These are phyloP conservation scores for Phenacoccus solenopsis DNA, from an alignment of 1,140 invertebrate genomes.

Conservation along the genomic window DNA sequence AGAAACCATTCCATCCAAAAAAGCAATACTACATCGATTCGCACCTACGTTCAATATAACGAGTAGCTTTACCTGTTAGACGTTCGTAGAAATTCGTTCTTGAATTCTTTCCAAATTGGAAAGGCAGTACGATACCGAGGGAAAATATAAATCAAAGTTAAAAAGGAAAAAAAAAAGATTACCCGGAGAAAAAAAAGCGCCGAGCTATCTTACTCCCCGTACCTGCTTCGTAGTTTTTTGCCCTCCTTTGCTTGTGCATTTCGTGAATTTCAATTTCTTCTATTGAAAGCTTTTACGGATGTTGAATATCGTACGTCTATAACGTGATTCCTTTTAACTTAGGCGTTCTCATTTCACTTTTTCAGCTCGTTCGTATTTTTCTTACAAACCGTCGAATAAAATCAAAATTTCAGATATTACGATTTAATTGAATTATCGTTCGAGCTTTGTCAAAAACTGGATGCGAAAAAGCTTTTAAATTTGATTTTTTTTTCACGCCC, in stretches of 20 bases:
- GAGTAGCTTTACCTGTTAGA: neutral
- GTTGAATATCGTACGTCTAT: neutral
- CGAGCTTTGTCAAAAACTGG: too few relatives aligned
- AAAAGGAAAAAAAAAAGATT: constrained; percentile 15
- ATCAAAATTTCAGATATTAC: too few relatives aligned
- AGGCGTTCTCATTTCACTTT: neutral
- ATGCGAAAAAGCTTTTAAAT: too few relatives aligned
- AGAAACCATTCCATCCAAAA: too few relatives aligned
- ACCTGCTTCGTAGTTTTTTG: constrained; percentile 1
- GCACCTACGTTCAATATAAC: too few relatives aligned
- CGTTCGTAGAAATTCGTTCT: neutral
- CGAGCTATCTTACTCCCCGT: neutral
- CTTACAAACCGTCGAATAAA: neutral
- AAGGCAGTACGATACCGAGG: constrained; percentile 11
- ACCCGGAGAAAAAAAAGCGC: neutral
- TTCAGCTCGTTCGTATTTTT: neutral
- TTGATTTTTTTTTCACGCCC: too few relatives aligned
- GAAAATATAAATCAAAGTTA: constrained; percentile 18
- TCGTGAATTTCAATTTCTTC: constrained; percentile 15
- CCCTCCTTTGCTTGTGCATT: constrained; percentile 6
- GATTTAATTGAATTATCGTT: too few relatives aligned
- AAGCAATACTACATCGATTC: too few relatives aligned
- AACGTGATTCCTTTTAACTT: neutral
- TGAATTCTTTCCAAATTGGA: constrained; percentile 15
- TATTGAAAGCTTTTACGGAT: constrained; percentile 15